These are phyloP conservation scores for Liodrosophila aerea DNA, from an alignment of 2,888 invertebrate species.

Conservation along the genomic window DNA sequence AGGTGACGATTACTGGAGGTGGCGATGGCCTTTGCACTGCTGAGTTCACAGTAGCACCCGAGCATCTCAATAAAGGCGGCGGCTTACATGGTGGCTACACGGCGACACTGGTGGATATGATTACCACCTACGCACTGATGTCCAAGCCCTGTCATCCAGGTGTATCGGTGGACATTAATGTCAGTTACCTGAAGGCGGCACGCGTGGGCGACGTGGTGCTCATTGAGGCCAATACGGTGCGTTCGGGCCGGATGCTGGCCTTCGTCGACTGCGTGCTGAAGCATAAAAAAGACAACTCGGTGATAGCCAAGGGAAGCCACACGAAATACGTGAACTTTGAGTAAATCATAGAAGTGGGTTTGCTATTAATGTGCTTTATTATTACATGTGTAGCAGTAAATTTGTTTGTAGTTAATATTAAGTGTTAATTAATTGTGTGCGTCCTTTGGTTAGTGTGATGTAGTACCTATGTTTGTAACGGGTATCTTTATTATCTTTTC, in stretches of 20 bases:
- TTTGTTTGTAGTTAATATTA: slow-evolving; percentile 6
- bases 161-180: slow-evolving; percentile 91
- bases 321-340: slow-evolving; percentile 87
- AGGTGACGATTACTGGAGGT: slow-evolving; percentile 82
- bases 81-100: slow-evolving; percentile 93
- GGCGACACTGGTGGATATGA: slow-evolving; percentile 87
- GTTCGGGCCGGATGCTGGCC: slow-evolving; percentile 89
- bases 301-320: slow-evolving; percentile 91
- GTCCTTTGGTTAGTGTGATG: slow-evolving; percentile 38
- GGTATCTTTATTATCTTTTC: no score
- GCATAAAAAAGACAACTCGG: slow-evolving; percentile 87
- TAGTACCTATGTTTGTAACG: slow-evolving; percentile 10
- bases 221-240: slow-evolving; percentile 89
- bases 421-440: slow-evolving; percentile 45
- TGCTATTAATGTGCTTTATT: slow-evolving; percentile 68
- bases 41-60: slow-evolving; percentile 88
- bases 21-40: slow-evolving; percentile 88
- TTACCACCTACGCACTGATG: slow-evolving; percentile 91
- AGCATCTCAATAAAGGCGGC: slow-evolving; percentile 89
- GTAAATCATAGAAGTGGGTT: slow-evolving; percentile 25
- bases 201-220: slow-evolving; percentile 89
- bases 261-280: slow-evolving; percentile 91
- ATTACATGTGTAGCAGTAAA: slow-evolving; percentile 75
- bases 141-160: slow-evolving; percentile 87
- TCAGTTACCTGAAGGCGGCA: slow-evolving; percentile 91